Conservation (phyloP, 2,113 vertebrate genomes). For the Hyaena hyaena region DNA sequence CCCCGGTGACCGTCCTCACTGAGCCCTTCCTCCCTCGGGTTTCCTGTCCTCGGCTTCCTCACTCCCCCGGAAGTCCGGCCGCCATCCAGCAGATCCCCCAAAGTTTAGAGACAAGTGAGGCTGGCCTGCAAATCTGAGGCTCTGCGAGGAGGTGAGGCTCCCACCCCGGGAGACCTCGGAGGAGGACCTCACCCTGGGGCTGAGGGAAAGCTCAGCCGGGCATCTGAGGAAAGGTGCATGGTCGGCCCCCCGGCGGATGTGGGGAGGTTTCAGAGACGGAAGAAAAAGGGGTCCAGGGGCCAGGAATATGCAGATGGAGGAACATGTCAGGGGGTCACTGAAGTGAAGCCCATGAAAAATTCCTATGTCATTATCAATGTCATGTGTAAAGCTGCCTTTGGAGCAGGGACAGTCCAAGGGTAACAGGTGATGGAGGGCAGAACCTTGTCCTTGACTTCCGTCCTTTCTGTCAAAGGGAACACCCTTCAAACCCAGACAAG, state of each 20-base stretch:
- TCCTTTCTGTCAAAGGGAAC: not conserved
- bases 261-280: not conserved
- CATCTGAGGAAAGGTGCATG: rapidly evolving
- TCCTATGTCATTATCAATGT: not conserved
- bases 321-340: rapidly evolving
- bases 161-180: not conserved
- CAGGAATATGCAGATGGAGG: not conserved
- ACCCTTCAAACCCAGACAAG: not conserved
- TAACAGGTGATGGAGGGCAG: not conserved
- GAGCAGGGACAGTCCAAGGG: not conserved
- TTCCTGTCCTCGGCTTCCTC: not conserved
- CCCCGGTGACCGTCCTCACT: rapidly evolving
- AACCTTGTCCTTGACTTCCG: not conserved
- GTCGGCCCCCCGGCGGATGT: rapidly evolving
- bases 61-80: not conserved
- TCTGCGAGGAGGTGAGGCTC: not conserved
- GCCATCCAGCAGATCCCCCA: not conserved
- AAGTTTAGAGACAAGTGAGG: not conserved
- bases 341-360: not conserved
- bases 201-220: not conserved
- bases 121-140: not conserved
- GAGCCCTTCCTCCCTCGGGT: not conserved
- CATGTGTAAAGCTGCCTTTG: not conserved
- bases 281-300: not conserved
- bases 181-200: not conserved